Conservation (phyloP, 2,113 vertebrate genomes). For the Cromileptes altivelis region DNA sequence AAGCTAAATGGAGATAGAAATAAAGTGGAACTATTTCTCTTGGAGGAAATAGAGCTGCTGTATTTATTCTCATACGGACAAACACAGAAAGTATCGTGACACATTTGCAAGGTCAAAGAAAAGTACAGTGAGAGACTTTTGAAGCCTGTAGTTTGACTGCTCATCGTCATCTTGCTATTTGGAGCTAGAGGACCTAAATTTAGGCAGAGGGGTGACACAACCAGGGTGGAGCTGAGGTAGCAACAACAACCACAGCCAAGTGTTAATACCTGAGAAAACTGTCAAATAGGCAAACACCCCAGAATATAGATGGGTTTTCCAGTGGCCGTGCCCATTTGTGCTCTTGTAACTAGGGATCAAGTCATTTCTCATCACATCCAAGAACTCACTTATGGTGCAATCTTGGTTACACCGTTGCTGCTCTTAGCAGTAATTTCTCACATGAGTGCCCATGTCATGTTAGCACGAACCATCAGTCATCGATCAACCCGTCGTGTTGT, state of each 20-base stretch:
- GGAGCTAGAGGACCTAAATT: slow-evolving; percentile 8
- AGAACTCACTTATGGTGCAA: neutral
- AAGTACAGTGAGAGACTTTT: neutral
- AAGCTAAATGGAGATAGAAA: neutral
- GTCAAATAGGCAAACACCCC: neutral
- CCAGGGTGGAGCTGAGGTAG: neutral
- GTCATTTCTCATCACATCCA: neutral
- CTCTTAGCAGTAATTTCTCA: neutral
- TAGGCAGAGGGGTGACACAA: neutral
- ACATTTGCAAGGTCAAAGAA: slow-evolving; percentile 21
- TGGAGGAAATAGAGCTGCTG: neutral
- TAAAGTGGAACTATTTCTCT: neutral
- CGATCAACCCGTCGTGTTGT: neutral
- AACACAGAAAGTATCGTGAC: neutral
- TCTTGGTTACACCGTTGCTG: neutral
- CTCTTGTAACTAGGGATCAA: neutral
- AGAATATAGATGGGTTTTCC: slow-evolving; percentile 9
- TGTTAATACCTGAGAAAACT: slow-evolving; percentile 26
- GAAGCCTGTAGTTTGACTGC: neutral
- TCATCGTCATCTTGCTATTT: neutral
- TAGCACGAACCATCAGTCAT: neutral
- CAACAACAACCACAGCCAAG: neutral
- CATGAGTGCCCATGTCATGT: neutral
- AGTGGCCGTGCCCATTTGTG: slow-evolving; percentile 10
- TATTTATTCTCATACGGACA: neutral